Percentiles rank a stretch among this genome's conserved stretches.
Conservation (phyloP, 2,888 invertebrate genomes). For the Sphecodes monilicornis region DNA sequence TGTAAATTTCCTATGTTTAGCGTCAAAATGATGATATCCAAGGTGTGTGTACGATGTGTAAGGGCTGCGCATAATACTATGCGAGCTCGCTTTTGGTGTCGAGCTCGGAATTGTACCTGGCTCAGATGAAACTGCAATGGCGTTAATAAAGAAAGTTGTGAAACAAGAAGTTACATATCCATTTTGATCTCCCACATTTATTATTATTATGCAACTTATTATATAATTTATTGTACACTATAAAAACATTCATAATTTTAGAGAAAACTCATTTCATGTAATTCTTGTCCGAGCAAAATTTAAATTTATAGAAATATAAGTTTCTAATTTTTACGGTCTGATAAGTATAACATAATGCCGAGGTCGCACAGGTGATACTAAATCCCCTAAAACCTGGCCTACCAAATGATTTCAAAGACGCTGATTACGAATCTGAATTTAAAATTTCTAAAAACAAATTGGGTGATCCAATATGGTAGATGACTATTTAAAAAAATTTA, state of each 20-base stretch:
- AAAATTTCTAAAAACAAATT: no score
- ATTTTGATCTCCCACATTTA: background rate
- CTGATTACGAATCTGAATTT: no score
- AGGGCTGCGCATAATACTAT: conserved; percentile 63
- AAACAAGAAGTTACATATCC: conserved; percentile 23
- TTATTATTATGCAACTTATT: no score
- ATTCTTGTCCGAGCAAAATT: background rate
- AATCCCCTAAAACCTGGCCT: no score
- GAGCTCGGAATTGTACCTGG: conserved; percentile 79
- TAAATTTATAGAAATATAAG: background rate
- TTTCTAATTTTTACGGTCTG: no score
- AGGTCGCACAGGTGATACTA: no score
- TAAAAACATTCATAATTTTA: no score
- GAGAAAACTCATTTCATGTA: background rate
- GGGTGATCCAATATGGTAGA: no score
- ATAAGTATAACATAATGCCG: no score
- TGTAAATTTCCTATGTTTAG: conserved; percentile 62
- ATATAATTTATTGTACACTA: no score
- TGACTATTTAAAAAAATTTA: no score
- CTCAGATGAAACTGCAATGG: conserved; percentile 76
- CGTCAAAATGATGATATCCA: conserved; percentile 43
- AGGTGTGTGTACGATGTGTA: conserved; percentile 53
- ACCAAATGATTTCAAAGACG: no score
- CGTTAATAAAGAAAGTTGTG: conserved; percentile 77
- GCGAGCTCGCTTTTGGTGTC: conserved; percentile 76